Percentiles rank a stretch among this genome's conserved stretches.
These are phyloP conservation scores for Steatornis caripensis DNA, from an alignment of 2,113 vertebrate genomes.

Conservation along the genomic window DNA sequence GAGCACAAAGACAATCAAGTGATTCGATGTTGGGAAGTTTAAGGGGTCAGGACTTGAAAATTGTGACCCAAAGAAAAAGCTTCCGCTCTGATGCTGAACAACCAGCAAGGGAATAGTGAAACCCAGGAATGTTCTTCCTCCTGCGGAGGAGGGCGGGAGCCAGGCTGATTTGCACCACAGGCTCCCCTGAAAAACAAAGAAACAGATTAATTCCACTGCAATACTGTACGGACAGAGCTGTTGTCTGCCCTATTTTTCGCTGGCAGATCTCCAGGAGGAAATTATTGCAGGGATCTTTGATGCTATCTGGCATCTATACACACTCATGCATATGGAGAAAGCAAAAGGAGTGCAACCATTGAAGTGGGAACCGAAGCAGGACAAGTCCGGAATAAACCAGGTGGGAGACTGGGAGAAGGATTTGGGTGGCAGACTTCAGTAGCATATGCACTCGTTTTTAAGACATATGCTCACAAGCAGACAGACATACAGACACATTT, in stretches of 20 bases:
- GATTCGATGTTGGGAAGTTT: neutral
- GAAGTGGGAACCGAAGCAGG: neutral
- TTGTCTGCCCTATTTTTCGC: neutral
- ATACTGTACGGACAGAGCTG: neutral
- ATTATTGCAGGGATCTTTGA: neutral
- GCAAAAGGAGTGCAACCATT: neutral
- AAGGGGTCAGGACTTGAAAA: neutral
- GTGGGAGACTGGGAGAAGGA: neutral
- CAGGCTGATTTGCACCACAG: neutral
- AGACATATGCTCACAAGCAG: neutral
- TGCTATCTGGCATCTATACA: neutral
- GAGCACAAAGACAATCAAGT: neutral
- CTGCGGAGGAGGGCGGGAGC: neutral
- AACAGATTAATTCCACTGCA: neutral
- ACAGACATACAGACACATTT: neutral
- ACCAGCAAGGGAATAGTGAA: neutral
- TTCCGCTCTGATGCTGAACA: neutral
- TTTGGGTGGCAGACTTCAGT: neutral
- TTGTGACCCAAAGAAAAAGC: neutral
- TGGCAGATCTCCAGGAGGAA: constrained; percentile 25
- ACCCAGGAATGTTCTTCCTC: neutral
- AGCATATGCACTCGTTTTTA: neutral
- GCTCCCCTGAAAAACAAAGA: neutral
- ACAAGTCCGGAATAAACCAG: neutral
- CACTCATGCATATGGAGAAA: neutral